Evolutionary conservation across 1,140 invertebrate genomes (phyloP).

Genomic region (Mizuhopecten yessoensis): DNA sequence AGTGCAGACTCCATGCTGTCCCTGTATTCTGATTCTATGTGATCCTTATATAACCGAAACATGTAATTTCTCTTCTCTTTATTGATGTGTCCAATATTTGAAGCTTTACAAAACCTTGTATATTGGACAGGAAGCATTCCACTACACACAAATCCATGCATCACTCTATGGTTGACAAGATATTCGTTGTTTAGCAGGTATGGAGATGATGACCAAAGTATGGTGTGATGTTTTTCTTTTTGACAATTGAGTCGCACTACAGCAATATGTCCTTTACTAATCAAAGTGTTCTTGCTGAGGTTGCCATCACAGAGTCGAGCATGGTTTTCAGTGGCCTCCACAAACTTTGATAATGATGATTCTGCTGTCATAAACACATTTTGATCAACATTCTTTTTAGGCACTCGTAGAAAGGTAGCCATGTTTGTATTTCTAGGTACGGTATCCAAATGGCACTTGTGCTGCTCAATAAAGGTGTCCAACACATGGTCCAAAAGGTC

Average conservation of each 20-base stretch:
- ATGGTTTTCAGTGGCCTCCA: constrained; percentile 48
- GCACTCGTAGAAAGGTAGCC: constrained; percentile 44
- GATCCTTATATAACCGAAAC: neutral
- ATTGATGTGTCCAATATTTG: constrained; percentile 44
- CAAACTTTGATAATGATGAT: constrained; percentile 9
- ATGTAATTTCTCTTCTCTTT: neutral
- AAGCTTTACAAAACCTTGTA: constrained; percentile 41
- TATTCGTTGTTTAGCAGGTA: constrained; percentile 57
- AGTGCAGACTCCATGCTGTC: constrained; percentile 32
- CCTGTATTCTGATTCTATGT: neutral
- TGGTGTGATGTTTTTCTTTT: constrained; percentile 47
- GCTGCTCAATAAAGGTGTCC: constrained; percentile 10
- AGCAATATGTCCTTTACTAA: constrained; percentile 51
- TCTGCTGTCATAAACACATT: constrained; percentile 37
- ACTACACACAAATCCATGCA: constrained; percentile 44
- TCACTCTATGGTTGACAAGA: constrained; percentile 41
- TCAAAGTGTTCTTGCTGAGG: neutral
- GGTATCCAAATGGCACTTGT: neutral
- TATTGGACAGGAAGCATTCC: constrained; percentile 53
- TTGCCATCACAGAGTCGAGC: constrained; percentile 44
- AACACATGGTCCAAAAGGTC: constrained; percentile 31
- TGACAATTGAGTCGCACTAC: constrained; percentile 37
- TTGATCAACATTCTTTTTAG: constrained; percentile 42
- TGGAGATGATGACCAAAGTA: constrained; percentile 57
- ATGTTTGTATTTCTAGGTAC: neutral